phyloP scores from a whole-genome alignment of 2,888 invertebrate species.

The Eupithecia subumbrata region DNA sequence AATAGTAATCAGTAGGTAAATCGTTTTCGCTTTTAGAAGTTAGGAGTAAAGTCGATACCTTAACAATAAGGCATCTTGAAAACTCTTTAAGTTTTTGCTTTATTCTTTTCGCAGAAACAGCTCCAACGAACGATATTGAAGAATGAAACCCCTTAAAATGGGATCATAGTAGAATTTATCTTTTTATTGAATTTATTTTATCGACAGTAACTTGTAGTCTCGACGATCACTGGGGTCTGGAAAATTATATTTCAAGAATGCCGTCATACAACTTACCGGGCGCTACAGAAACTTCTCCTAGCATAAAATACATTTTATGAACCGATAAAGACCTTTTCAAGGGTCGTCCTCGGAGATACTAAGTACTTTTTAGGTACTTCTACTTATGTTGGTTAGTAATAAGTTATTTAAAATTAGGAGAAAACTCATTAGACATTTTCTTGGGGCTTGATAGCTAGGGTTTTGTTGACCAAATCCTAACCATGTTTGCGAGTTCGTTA shows the following conservation, averaged over 20 bases:
- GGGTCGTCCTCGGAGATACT: constrained; percentile 50
- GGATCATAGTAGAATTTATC: constrained; percentile 79
- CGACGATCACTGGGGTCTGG: constrained; percentile 66
- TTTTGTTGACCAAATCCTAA: neutral
- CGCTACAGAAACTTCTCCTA: constrained; percentile 72
- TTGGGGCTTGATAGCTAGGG: neutral
- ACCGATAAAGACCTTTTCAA: constrained; percentile 79
- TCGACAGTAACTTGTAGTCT: constrained; percentile 67
- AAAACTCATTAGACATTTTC: constrained; percentile 1
- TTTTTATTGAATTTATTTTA: constrained; percentile 74
- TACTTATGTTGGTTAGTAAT: neutral
- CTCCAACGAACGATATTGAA: constrained; percentile 12
- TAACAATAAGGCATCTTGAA: neutral
- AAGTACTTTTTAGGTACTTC: neutral
- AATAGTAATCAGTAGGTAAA: neutral
- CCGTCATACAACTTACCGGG: constrained; percentile 77
- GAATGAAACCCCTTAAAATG: constrained; percentile 55
- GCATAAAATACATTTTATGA: constrained; percentile 80
- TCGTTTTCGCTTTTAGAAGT: neutral
- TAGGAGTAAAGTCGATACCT: neutral
- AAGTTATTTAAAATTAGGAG: constrained; percentile 6
- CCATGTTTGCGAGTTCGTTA: neutral
- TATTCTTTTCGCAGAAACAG: neutral
- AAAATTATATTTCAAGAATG: constrained; percentile 79
- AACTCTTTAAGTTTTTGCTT: neutral